phyloP scores from a whole-genome alignment of 2,113 vertebrate genomes.

The Callopanchax toddi region DNA sequence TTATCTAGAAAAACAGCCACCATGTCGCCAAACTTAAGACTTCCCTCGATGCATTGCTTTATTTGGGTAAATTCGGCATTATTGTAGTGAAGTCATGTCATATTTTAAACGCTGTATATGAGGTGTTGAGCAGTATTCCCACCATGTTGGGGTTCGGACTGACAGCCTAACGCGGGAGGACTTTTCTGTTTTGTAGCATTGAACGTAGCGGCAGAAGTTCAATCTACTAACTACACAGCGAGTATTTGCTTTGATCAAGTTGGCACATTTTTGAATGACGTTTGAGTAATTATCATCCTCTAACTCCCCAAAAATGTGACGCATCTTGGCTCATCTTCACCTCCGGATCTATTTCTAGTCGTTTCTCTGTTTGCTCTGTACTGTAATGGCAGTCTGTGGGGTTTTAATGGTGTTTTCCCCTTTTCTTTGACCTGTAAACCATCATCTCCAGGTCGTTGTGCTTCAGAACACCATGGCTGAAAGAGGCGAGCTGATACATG shows the following conservation, averaged over 20 bases:
- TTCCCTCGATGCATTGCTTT: rapidly evolving
- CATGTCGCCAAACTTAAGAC: background rate
- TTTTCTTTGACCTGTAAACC: background rate
- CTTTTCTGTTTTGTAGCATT: too few species aligned
- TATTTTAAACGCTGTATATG: background rate
- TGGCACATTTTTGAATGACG: background rate
- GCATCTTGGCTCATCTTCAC: background rate
- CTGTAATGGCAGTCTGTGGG: background rate
- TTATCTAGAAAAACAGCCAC: rapidly evolving
- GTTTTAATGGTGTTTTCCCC: background rate
- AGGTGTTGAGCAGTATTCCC: background rate
- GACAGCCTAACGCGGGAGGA: background rate
- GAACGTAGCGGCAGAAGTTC: background rate
- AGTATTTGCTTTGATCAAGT: background rate
- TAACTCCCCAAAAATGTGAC: conserved; percentile 2
- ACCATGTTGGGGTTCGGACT: background rate
- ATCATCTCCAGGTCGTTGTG: background rate
- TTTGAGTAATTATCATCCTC: conserved; percentile 7
- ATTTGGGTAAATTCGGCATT: conserved; percentile 6
- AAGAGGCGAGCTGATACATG: conserved; percentile 41
- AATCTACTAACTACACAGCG: background rate
- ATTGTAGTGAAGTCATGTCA: background rate
- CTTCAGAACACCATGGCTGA: background rate
- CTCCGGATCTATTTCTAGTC: background rate
- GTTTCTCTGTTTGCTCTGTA: too few species aligned